Evolutionary conservation across 2,888 invertebrate species (phyloP).

Genomic region (Andricus quercusramuli): DNA sequence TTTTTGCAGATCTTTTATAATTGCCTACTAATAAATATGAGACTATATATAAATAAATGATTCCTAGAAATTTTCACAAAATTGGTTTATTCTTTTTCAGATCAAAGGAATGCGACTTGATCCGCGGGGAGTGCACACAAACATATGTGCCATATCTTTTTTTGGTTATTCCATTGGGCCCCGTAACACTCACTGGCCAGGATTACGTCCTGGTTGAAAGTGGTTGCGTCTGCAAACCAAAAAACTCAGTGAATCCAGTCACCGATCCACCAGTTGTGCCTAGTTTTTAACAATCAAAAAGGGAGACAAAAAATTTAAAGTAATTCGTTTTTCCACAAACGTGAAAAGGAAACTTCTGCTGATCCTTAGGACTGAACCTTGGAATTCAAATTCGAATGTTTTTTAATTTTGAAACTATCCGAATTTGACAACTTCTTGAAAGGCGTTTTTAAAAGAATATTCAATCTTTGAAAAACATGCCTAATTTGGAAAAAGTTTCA

Average conservation of each 20-base stretch:
- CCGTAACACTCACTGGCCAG: conserved; percentile 94
- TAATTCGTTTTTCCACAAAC: neutral
- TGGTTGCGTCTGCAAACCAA: conserved; percentile 92
- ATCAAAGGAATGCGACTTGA: conserved; percentile 92
- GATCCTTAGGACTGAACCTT: neutral
- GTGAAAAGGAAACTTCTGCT: neutral
- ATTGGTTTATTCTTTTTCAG: conserved; percentile 78
- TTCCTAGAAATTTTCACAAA: conserved; percentile 15
- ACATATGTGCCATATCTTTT: conserved; percentile 95
- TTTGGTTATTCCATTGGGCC: conserved; percentile 93
- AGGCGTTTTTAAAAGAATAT: no score
- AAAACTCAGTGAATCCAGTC: conserved; percentile 75
- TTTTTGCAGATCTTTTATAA: no score
- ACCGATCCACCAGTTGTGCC: conserved; percentile 68
- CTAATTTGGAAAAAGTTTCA: no score
- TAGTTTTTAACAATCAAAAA: conserved; percentile 64
- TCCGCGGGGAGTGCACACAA: conserved; percentile 94
- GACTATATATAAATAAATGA: conserved; percentile 32
- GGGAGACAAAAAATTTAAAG: neutral
- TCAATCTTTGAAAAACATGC: no score
- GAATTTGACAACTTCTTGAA: neutral
- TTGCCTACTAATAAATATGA: no score
- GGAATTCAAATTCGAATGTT: neutral
- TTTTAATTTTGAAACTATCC: neutral
- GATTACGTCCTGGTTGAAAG: conserved; percentile 97